Base-by-base conservation (phyloP, 2,113 vertebrate genomes). In the Platysteira castanea region DNA sequence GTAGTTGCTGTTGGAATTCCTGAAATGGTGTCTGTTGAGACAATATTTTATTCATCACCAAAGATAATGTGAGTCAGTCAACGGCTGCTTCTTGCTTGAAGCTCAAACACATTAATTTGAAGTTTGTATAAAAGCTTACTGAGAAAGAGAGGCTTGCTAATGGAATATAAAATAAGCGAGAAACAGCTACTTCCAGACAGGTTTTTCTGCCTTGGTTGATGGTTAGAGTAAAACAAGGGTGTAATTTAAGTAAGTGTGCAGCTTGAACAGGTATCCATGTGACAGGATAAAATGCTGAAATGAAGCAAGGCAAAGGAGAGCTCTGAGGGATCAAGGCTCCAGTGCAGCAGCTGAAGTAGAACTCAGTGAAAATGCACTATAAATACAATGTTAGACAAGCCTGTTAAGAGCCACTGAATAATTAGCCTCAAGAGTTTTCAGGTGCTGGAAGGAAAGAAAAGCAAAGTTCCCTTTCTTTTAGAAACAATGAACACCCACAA, bases 31-130 rank as follows among this genome's bases (percentile, higher is more conserved):
- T 47, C 78, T 87, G 79, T 59, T 89, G 42, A 68, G 89, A 35
- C 57, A 73, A 33, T 79, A 76, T 83, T 90, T 93, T 87, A 85
- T 87, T 90, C 74, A 87, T 77, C 46, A 44, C 33, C 11, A 11
- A 41, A 20, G 70, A 56, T 61, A 74, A 70, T n/a, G 20, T 46
- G 70, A 93, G 35, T 90, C 70, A 77, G 54, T 69, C 75, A 95
- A 30, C 1, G 35, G 33, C 84, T 83, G 59, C 57, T 84, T 42
- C 75, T 87, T 85, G 33, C 75, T 70, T 65, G 13, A 85, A 88
- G 78, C 90, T 94, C 81, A 83, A 90, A 84, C 53, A 91, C 28
- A 16, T 84, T 94, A 89, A 94, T 93, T 85, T 87, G 65, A 92
- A 89, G 57, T 93, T 93, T 95, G 59, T 85, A 33, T 76, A 78